A percentile compares a stretch with the other conserved stretches of the same genome.
Conservation (phyloP, 2,797 vertebrate species). For the Bradypodion pumilum region DNA sequence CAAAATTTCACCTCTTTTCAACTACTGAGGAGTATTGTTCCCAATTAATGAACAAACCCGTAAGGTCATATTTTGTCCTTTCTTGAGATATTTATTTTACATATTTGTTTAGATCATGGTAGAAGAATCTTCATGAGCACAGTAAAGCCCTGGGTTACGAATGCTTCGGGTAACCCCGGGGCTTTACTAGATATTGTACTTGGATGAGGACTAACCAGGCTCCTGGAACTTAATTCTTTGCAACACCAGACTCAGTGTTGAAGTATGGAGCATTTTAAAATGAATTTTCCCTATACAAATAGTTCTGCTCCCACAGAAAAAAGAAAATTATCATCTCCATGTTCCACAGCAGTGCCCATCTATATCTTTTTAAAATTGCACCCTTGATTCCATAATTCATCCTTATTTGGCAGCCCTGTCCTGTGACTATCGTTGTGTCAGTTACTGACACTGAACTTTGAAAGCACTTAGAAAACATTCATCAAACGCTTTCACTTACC, state of each 20-base stretch:
- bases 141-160: too few species aligned
- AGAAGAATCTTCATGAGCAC: background rate
- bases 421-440: background rate
- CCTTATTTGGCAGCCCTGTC: background rate
- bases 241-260: background rate
- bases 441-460: background rate
- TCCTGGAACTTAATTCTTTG: background rate
- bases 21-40: background rate
- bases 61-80: background rate
- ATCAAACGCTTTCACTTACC: background rate
- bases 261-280: background rate
- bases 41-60: background rate
- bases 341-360: background rate
- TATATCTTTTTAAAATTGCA: background rate
- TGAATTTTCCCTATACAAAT: background rate
- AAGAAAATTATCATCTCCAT: background rate
- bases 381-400: background rate
- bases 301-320: background rate
- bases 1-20: conserved; percentile 1
- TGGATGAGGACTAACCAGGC: background rate
- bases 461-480: background rate
- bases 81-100: background rate
- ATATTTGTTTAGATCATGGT: background rate
- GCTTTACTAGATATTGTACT: too few species aligned
- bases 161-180: too few species aligned